Evolutionary conservation across 2,797 vertebrate genomes (phyloP).

Genomic region (Sebastes glaucus): DNA sequence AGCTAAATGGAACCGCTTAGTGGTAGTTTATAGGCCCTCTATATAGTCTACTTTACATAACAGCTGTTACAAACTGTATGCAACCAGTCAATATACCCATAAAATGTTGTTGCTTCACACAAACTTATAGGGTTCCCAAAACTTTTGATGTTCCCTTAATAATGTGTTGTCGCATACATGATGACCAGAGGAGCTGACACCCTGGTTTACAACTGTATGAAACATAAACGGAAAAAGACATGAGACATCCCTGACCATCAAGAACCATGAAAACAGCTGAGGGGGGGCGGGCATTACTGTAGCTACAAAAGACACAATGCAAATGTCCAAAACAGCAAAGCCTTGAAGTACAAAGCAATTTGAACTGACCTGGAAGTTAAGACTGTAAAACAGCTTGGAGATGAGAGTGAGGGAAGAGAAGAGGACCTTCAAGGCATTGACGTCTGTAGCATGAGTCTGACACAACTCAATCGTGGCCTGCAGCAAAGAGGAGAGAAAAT

Average conservation of each 20-base stretch:
- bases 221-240: too few relatives aligned
- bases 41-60: background rate
- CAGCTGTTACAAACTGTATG: background rate
- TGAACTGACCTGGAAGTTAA: conserved; percentile 94
- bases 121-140: too few relatives aligned
- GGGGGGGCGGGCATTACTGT: rapidly evolving
- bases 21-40: background rate
- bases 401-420: conserved; percentile 98
- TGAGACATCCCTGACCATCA: too few relatives aligned
- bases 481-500: conserved; percentile 19
- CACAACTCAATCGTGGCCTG: conserved; percentile 98
- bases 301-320: background rate
- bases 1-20: too few relatives aligned
- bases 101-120: too few relatives aligned
- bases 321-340: background rate
- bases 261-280: too few relatives aligned
- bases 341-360: background rate
- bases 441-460: conserved; percentile 93
- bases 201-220: too few relatives aligned
- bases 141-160: too few relatives aligned
- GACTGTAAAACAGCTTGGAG: conserved; percentile 97
- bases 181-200: too few relatives aligned
- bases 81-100: background rate
- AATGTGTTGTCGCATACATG: too few relatives aligned
- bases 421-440: conserved; percentile 94